A percentile compares a stretch with the other conserved stretches of the same genome.
These are phyloP conservation scores for Neosalanx taihuensis DNA, from an alignment of 2,797 vertebrate genomes.

Conservation along the genomic window DNA sequence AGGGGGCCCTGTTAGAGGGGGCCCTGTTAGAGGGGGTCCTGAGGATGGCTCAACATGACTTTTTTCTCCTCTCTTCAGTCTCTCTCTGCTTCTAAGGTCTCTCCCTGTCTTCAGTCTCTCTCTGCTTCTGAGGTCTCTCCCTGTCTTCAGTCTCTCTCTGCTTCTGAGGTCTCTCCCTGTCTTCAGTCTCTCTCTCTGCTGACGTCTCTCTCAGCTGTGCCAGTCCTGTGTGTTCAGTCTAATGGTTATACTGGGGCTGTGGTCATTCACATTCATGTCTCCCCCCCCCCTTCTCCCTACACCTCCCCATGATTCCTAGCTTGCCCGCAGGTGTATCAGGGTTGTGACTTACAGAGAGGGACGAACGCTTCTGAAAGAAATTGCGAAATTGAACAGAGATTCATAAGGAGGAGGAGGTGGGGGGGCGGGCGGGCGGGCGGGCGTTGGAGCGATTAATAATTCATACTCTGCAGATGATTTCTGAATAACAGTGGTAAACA, in stretches of 20 bases:
- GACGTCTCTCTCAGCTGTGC: background rate
- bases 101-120: background rate
- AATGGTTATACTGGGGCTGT: background rate
- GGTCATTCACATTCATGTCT: slow-evolving; percentile 1
- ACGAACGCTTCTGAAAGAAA: slow-evolving; percentile 36
- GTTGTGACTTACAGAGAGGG: slow-evolving; percentile 35
- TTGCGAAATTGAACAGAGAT: slow-evolving; percentile 43
- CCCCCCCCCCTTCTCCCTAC: no score
- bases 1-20: no score
- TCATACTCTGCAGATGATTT: slow-evolving; percentile 71
- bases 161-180: background rate
- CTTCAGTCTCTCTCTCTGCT: background rate
- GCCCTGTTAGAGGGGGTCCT: no score
- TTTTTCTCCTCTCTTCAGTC: background rate
- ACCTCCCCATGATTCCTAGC: slow-evolving; percentile 14
- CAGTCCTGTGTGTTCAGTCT: background rate
- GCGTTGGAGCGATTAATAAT: slow-evolving; percentile 63
- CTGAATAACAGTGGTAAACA: slow-evolving; percentile 69
- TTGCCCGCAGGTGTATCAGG: slow-evolving; percentile 40
- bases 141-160: background rate
- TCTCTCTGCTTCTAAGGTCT: background rate
- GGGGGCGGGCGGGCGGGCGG: no score
- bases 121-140: background rate
- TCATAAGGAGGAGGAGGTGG: slow-evolving; percentile 44
- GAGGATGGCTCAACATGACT: no score